A percentile compares a stretch with the other conserved stretches of the same genome.
phyloP scores from a whole-genome alignment of 2,797 vertebrate genomes.

The Thamnophis elegans region DNA sequence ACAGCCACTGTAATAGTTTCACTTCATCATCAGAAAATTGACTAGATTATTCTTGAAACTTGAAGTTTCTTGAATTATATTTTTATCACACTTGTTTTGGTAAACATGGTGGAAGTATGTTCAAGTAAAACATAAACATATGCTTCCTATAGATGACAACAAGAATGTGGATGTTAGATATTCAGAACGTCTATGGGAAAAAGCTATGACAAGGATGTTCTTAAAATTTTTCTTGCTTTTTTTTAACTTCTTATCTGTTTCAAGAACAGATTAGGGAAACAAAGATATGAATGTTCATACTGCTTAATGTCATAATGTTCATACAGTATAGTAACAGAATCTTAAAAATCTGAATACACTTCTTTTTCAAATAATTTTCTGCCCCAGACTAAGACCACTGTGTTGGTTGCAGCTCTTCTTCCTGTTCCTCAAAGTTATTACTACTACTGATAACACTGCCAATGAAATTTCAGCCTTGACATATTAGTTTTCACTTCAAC shows the following conservation, averaged over 20 bases:
- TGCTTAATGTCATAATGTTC: not conserved
- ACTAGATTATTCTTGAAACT: not conserved
- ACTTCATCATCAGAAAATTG: not conserved
- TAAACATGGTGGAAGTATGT: not conserved
- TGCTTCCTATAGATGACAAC: not conserved
- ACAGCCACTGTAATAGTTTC: not conserved
- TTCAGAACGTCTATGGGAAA: not conserved
- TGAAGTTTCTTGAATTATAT: not conserved
- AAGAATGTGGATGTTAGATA: not conserved
- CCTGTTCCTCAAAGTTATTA: not conserved
- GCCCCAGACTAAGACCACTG: not conserved
- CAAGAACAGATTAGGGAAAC: not conserved
- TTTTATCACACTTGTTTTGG: not conserved
- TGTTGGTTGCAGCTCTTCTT: not conserved
- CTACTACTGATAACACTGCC: not conserved
- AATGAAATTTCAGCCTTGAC: not conserved
- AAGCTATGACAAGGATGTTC: not conserved
- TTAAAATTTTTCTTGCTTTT: not conserved
- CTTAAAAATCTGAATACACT: not conserved
- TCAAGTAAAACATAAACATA: not conserved
- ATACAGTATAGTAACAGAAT: not conserved
- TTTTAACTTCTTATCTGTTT: not conserved
- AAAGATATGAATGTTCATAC: not conserved
- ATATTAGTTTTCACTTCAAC: not conserved
- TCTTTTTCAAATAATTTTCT: not conserved